Base-by-base conservation (phyloP, 2,888 invertebrate species). In the Erannis defoliaria region DNA sequence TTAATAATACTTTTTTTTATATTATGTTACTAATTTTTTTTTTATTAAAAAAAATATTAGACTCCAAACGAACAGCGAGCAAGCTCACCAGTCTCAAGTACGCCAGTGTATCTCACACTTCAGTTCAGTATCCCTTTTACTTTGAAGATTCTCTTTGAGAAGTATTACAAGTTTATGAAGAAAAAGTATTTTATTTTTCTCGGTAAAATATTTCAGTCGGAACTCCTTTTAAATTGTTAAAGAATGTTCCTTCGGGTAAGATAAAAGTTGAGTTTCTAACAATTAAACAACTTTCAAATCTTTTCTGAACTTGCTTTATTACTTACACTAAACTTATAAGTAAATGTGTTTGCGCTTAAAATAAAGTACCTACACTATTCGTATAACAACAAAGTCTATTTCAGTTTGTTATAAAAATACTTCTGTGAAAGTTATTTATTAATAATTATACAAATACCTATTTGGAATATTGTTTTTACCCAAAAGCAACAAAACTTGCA, bases 121-220 rank as follows among this genome's bases (percentile, higher is more conserved):
- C 45, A 62, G 71, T 31, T 46, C 45, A 62, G 71, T 62, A 74
- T 75, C 80, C 82, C 72, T 71, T 84, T 84, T 78, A 71, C 81
- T 81, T 82, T 74, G 70, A 80, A 82, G 81, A 75, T 80, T 81
- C 80, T 74, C 70, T 65, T 72, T 64, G 72, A 68, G 68, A 79
- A 81, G 78, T 77, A 80, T 81, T 75, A 81, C 74, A 77, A 83
- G 75, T 84, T 86, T 78, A 71, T 74, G 71, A 77, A 75, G 70
- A 73, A 70, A 71, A 73, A 70, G 67, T 68, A 67, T 74, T 77
- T 78, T 77, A 74, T 73, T 71, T 70, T 72, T 67, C 50, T 51
- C 23, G 26, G 65, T 67, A 68, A 71, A 78, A 78, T 74, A 76
- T 76, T 78, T 71, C 65, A 60, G 58, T 67, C 67, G 62, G 58